A percentile compares a stretch with the other conserved stretches of the same genome.
phyloP scores from a whole-genome alignment of 2,113 vertebrate species.

The Pycnonotus jocosus region DNA sequence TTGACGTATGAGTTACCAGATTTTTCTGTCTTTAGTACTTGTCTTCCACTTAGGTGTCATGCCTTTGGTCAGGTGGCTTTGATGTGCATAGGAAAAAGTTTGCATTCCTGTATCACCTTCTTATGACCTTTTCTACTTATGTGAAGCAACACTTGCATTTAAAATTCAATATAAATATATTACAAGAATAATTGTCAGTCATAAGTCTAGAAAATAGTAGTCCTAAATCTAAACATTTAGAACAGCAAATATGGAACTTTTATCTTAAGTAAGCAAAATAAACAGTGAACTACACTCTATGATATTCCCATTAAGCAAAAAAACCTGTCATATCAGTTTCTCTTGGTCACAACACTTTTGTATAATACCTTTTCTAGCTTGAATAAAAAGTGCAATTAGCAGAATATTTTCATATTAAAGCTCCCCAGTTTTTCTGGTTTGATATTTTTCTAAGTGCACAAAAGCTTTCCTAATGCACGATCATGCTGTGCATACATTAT shows the following conservation, averaged over 20 bases:
- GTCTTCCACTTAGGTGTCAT: not conserved
- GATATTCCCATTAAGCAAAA: not conserved
- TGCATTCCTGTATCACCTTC: not conserved
- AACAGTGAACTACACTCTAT: not conserved
- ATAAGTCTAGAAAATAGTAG: not conserved
- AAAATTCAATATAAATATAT: not conserved
- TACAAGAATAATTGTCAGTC: not conserved
- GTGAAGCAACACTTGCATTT: not conserved
- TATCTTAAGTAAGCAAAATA: not conserved
- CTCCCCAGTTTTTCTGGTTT: not conserved
- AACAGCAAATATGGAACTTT: not conserved
- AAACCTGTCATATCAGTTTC: not conserved
- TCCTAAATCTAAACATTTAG: not conserved
- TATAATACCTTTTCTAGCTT: not conserved
- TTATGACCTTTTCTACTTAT: not conserved
- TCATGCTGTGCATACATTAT: not conserved
- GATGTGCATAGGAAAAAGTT: not conserved
- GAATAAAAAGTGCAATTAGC: not conserved
- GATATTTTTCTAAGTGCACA: not conserved
- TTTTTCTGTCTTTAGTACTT: not conserved
- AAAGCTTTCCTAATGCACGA: not conserved
- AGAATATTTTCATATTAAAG: not conserved
- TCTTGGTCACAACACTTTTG: not conserved
- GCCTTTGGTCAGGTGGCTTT: not conserved
- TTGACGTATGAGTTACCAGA: not conserved